Evolutionary conservation across 2,888 invertebrate genomes (phyloP).

Genomic region (Hirtodrosophila trivittata): DNA sequence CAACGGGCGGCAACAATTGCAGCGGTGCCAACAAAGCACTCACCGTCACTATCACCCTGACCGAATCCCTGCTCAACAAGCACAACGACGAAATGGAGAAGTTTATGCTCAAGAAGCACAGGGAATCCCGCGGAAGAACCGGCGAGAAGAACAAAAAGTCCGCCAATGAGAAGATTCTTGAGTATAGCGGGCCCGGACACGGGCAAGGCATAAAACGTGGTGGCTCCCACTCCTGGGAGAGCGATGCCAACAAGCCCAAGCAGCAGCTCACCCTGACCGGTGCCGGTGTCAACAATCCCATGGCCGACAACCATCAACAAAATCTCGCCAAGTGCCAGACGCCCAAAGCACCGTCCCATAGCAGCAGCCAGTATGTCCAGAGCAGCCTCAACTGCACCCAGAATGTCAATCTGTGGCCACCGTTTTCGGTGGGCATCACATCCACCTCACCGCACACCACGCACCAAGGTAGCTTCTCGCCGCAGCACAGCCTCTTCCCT

Average conservation of each 20-base stretch:
- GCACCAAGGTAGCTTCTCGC: conserved; percentile 79
- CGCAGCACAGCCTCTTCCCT: conserved; percentile 84
- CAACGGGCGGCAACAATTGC: conserved; percentile 13
- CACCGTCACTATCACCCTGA: conserved; percentile 84
- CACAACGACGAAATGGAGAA: conserved; percentile 94
- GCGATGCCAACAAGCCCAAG: conserved; percentile 86
- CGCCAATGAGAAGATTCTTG: conserved; percentile 75
- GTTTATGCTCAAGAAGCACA: conserved; percentile 88
- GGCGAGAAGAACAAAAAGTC: conserved; percentile 84
- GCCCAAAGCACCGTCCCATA: not conserved
- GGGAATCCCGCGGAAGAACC: conserved; percentile 86
- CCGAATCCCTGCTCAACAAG: conserved; percentile 87
- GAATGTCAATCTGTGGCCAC: conserved; percentile 86
- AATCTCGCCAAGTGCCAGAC: conserved; percentile 10
- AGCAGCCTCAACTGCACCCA: conserved; percentile 55
- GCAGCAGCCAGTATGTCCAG: conserved; percentile 39
- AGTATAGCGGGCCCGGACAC: conserved; percentile 76
- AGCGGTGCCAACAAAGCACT: conserved; percentile 80
- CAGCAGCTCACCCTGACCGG: conserved; percentile 80
- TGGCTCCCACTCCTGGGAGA: conserved; percentile 87
- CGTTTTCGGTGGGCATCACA: conserved; percentile 85
- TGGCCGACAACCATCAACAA: conserved; percentile 2
- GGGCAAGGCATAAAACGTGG: conserved; percentile 87
- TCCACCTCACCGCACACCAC: conserved; percentile 68
- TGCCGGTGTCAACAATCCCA: conserved; percentile 1